Percentiles rank a stretch among this genome's conserved stretches.
Evolutionary conservation across 2,113 vertebrate genomes (phyloP).

Genomic region (Megaleporinus macrocephalus): DNA sequence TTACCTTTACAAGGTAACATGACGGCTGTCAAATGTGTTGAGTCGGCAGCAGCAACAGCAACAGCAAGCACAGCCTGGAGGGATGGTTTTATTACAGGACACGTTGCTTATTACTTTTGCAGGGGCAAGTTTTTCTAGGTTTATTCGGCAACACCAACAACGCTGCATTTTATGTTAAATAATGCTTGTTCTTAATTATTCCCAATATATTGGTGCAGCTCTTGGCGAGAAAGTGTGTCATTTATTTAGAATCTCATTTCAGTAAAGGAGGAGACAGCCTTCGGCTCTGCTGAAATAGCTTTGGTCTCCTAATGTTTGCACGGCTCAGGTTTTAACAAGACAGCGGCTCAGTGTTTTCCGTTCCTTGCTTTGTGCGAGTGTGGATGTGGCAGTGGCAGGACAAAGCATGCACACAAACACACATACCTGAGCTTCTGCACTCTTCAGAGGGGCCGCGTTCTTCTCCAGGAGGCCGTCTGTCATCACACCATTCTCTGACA

Average conservation of each 20-base stretch:
- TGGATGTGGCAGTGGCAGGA: slow-evolving; percentile 42
- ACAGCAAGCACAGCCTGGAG: slow-evolving; percentile 35
- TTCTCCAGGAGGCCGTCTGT: slow-evolving; percentile 54
- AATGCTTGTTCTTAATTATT: neutral
- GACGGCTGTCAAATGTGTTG: slow-evolving; percentile 28
- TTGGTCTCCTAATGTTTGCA: slow-evolving; percentile 1
- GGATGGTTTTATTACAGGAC: slow-evolving; percentile 46
- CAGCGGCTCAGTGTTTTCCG: neutral
- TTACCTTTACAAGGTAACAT: slow-evolving; percentile 52
- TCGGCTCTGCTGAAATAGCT: slow-evolving; percentile 6
- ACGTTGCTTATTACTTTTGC: slow-evolving; percentile 29
- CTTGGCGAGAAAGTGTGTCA: neutral
- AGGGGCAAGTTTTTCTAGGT: slow-evolving; percentile 19
- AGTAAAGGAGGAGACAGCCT: neutral
- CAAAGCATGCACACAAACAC: slow-evolving; percentile 31
- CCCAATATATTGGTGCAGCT: neutral
- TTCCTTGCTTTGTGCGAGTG: neutral
- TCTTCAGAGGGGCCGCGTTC: slow-evolving; percentile 44
- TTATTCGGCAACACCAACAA: slow-evolving; percentile 20
- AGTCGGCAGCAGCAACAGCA: slow-evolving; percentile 30
- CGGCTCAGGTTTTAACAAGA: slow-evolving; percentile 3
- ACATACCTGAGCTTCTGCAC: slow-evolving; percentile 60
- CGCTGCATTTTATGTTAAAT: neutral
- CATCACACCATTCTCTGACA: slow-evolving; percentile 64
- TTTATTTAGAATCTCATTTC: slow-evolving; percentile 9